phyloP scores from a whole-genome alignment of 1,140 invertebrate genomes.

The Aphaenogaster floridana region DNA sequence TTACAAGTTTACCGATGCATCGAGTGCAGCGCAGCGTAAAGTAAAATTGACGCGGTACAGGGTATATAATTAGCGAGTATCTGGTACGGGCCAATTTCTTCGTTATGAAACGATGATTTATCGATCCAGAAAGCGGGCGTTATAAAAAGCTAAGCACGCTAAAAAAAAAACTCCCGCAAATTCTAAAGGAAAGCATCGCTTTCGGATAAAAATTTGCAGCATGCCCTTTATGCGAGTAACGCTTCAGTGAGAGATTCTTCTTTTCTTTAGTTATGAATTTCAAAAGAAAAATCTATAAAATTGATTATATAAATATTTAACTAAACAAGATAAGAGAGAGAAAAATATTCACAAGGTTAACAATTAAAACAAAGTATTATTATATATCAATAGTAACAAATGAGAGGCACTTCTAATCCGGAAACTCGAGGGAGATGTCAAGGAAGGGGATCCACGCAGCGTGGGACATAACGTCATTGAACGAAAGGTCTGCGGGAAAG shows the following conservation, averaged over 20 bases:
- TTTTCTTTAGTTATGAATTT: conserved; percentile 31
- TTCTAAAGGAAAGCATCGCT: conserved; percentile 6
- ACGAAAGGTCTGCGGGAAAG: too few relatives aligned
- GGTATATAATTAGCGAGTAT: conserved; percentile 67
- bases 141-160: conserved; percentile 26
- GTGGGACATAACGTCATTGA: too few relatives aligned
- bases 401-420: too few relatives aligned
- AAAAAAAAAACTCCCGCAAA: conserved; percentile 29
- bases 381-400: not conserved
- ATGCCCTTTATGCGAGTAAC: not conserved
- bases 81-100: conserved; percentile 72
- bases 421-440: not conserved
- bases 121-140: conserved; percentile 7
- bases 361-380: not conserved
- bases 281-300: not conserved
- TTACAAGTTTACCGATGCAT: conserved; percentile 80
- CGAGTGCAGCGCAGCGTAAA: conserved; percentile 66
- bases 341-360: not conserved
- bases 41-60: conserved; percentile 70
- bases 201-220: conserved; percentile 18
- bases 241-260: conserved; percentile 6
- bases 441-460: not conserved
- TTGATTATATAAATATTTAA: not conserved
- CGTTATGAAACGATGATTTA: conserved; percentile 71
- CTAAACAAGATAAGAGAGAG: not conserved